Conservation (phyloP, 2,888 invertebrate genomes). For the Melanostoma mellinum region DNA sequence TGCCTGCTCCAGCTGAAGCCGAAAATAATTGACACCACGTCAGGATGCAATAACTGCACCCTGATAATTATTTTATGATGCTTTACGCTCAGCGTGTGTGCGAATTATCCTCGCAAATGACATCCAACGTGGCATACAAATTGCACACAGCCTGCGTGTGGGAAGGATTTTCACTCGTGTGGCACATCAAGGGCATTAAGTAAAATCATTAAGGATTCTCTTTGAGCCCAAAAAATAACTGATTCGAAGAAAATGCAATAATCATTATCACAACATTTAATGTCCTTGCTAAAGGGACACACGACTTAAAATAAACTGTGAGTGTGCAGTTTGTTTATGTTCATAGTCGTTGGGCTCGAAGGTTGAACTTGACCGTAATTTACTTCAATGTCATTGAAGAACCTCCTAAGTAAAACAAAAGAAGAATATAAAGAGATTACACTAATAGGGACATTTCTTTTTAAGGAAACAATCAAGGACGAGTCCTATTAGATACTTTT, state of each 20-base stretch:
- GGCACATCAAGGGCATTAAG: slow-evolving; percentile 43
- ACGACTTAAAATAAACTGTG: slow-evolving; percentile 19
- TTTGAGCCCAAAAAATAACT: slow-evolving; percentile 14
- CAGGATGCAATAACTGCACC: slow-evolving; percentile 35
- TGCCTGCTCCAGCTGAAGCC: slow-evolving; percentile 1
- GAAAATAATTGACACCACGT: slow-evolving; percentile 3
- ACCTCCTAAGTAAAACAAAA: not conserved
- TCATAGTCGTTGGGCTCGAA: not conserved
- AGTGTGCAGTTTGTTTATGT: not conserved
- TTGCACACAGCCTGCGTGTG: slow-evolving; percentile 52
- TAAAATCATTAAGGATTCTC: slow-evolving; percentile 39
- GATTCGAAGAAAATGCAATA: slow-evolving; percentile 56
- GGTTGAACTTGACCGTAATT: slow-evolving; percentile 21
- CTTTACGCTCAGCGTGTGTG: slow-evolving; percentile 26
- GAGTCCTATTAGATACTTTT: not conserved
- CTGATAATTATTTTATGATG: slow-evolving; percentile 62
- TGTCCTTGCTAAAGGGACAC: slow-evolving; percentile 42
- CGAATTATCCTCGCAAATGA: slow-evolving; percentile 51
- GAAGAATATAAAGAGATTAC: slow-evolving; percentile 2
- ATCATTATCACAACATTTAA: slow-evolving; percentile 46
- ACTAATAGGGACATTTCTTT: not conserved
- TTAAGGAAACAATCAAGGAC: not conserved
- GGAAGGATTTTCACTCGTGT: slow-evolving; percentile 28
- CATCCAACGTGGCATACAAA: slow-evolving; percentile 27
- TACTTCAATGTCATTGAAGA: slow-evolving; percentile 29